phyloP scores from a whole-genome alignment of 2,797 vertebrate species.

The Acestrorhynchus altus region DNA sequence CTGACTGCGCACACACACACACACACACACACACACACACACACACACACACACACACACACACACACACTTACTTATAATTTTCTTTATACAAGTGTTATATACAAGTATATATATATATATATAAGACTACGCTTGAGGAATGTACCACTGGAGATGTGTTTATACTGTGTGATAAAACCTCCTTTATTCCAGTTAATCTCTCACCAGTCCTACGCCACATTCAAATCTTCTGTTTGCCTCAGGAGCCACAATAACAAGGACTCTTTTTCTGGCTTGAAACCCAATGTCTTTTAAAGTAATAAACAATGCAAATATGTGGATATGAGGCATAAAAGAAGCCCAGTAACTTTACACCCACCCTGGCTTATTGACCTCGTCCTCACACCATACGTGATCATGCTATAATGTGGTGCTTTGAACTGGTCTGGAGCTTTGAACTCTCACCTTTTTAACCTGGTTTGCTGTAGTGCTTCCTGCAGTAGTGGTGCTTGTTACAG shows the following conservation, averaged over 20 bases:
- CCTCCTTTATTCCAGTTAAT: not conserved
- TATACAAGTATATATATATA: too few species aligned
- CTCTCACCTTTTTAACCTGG: conserved; percentile 77
- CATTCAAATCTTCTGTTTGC: conserved; percentile 4
- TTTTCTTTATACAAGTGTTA: too few species aligned
- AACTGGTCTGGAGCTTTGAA: too few species aligned
- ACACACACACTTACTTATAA: too few species aligned
- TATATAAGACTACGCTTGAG: not conserved
- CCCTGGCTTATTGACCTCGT: not conserved
- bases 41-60: too few species aligned
- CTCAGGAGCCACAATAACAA: not conserved
- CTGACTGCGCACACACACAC: conserved; percentile 57
- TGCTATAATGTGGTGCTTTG: not conserved
- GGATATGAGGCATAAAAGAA: not conserved
- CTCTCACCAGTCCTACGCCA: not conserved
- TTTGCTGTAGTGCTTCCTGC: conserved; percentile 63
- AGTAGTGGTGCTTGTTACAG: conserved; percentile 73
- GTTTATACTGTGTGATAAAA: not conserved
- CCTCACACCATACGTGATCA: not conserved
- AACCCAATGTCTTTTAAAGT: not conserved
- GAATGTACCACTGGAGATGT: not conserved
- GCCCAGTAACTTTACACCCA: too few species aligned
- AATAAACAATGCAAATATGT: conserved; percentile 11
- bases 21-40: too few species aligned
- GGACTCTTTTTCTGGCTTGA: not conserved